Base-by-base conservation (phyloP, 2,113 vertebrate genomes). In the Solea senegalensis region DNA sequence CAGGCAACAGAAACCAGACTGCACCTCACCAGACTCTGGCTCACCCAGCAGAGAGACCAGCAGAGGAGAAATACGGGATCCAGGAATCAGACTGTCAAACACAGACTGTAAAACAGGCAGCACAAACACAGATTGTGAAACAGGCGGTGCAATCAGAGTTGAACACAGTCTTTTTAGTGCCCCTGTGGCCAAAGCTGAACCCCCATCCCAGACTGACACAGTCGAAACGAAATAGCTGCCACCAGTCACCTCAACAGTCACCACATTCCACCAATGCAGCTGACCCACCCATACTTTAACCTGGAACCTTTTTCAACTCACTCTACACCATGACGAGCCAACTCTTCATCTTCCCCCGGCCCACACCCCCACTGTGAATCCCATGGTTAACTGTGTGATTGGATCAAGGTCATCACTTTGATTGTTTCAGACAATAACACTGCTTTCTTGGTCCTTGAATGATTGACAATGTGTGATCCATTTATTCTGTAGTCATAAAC, bases 391-490 rank as follows among this genome's bases (percentile, higher is more conserved):
- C 15, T 9, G 14, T 66, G 63, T 81, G 76, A 81, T 75, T 67
- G 76, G 55, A 79, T 80, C 65, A 72, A 34, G 15, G 12, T 62
- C 54, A 14, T 71, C 56, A 40, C 15, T 54, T 65, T 82, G 61
- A 70, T 72, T 76, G 60, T 76, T 74, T 28, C 0, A 3, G 68
- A 87, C 77, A 86, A 83, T 74, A 56, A 11, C 8, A 0, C 64
- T 76, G 52, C 85, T 86, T 88, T 71, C 57, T 71, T 39, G 12
- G 40, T 65, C 53, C 41, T 48, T 54, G 26, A 69, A 58, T 79
- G 65, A 59, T 48, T 55, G 27, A 46, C 49, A 51, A 61, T 78
- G 54, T 63, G 44, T 74, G 69, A 75, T 67, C 61, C 14, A 59
- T 83, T 76, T 76, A 65, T 79, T 45, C 48, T 43, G 48, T 48